These are phyloP conservation scores for Stenoptilia bipunctidactyla DNA, from an alignment of 2,888 invertebrate genomes.

Conservation along the genomic window DNA sequence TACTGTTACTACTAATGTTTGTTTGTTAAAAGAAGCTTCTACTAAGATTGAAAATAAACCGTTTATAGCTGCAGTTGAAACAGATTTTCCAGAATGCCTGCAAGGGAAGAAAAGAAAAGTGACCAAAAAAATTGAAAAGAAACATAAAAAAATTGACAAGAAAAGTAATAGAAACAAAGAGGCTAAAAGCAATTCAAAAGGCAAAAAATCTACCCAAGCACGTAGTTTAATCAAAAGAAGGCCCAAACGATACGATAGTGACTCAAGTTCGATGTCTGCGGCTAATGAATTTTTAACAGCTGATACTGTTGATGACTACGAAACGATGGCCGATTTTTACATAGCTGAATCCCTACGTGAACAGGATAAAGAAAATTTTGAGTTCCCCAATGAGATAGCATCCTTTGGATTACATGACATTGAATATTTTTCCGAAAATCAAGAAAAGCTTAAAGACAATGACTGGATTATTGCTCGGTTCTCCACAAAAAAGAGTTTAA, in stretches of 20 bases:
- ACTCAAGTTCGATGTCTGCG: constrained; percentile 3
- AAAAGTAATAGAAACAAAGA: not conserved
- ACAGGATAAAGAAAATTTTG: constrained; percentile 5
- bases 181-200: not conserved
- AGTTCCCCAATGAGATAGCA: not conserved
- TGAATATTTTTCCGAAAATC: constrained; percentile 2
- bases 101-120: not conserved
- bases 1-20: not conserved
- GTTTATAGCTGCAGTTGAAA: not conserved
- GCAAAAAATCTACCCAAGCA: not conserved
- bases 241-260: not conserved
- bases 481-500: constrained; percentile 2
- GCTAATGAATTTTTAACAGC: constrained; percentile 1
- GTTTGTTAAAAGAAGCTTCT: constrained; percentile 2
- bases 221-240: not conserved
- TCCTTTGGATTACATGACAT: constrained; percentile 2
- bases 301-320: constrained; percentile 2
- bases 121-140: not conserved
- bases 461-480: constrained; percentile 3
- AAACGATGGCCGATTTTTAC: constrained; percentile 1
- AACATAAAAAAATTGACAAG: constrained; percentile 2
- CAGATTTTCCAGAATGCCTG: constrained; percentile 1
- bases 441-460: constrained; percentile 1
- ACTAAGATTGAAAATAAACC: not conserved
- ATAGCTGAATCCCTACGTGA: constrained; percentile 2